Conservation (phyloP, 30 jellyfish, hydroid and myxozoan species). For the Aurelia aurita complex sp. Pacific region DNA sequence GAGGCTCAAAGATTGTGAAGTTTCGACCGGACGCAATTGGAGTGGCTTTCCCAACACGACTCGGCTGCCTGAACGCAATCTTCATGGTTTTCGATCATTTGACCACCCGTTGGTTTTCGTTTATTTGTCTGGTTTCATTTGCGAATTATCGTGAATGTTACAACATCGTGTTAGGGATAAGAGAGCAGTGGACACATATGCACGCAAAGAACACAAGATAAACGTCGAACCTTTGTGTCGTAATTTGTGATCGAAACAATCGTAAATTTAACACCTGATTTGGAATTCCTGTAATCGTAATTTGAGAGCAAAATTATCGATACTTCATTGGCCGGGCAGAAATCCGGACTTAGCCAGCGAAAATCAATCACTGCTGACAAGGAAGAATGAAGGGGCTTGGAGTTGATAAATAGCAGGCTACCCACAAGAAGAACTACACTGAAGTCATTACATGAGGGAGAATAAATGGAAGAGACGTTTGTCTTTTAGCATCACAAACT, state of each 20-base stretch:
- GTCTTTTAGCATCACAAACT: background rate
- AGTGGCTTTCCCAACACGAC: too few relatives aligned
- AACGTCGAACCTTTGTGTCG: background rate
- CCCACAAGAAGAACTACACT: conserved; percentile 29
- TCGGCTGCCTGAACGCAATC: too few relatives aligned
- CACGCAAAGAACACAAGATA: too few relatives aligned
- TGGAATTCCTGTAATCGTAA: conserved; percentile 49
- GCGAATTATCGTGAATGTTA: too few relatives aligned
- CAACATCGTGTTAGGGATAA: too few relatives aligned
- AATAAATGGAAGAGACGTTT: background rate
- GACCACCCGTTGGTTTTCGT: too few relatives aligned
- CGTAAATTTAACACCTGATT: conserved; percentile 39
- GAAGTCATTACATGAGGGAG: background rate
- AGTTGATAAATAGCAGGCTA: conserved; percentile 57
- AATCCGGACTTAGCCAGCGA: conserved; percentile 61
- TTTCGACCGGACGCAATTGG: too few relatives aligned
- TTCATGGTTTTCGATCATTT: too few relatives aligned
- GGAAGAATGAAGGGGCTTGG: conserved; percentile 46
- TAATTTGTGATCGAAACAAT: conserved; percentile 23
- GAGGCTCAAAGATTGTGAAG: too few relatives aligned
- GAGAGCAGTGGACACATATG: too few relatives aligned
- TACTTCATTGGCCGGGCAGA: conserved; percentile 43
- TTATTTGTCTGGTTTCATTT: too few relatives aligned
- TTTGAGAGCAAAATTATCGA: conserved; percentile 40
- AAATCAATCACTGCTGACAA: conserved; percentile 65